These are phyloP conservation scores for Delia radicum DNA, from an alignment of 1,140 invertebrate genomes.

Conservation along the genomic window DNA sequence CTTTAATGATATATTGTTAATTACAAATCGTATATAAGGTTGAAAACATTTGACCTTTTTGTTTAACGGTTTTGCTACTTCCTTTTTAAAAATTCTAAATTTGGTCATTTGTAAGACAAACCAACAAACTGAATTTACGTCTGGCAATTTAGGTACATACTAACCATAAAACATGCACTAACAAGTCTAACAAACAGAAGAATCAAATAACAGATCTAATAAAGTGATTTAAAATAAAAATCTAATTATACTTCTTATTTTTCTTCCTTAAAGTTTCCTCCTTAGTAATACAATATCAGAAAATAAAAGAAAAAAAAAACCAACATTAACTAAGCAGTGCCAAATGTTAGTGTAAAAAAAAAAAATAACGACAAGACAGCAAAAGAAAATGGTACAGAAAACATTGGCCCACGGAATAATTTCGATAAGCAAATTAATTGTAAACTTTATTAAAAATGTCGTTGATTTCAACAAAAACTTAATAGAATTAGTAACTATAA, in stretches of 20 bases:
- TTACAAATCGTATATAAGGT: not conserved
- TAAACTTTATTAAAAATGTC: too few species aligned
- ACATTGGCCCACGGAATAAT: too few species aligned
- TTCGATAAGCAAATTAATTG: too few species aligned
- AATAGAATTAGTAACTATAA: too few species aligned
- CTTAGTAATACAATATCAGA: not conserved
- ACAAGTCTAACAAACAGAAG: not conserved
- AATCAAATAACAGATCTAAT: conserved; percentile 18
- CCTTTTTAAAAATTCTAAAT: not conserved
- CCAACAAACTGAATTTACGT: not conserved
- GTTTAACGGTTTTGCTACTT: not conserved
- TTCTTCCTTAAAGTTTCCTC: not conserved
- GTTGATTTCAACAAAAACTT: too few species aligned
- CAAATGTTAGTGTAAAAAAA: not conserved
- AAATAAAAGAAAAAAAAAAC: not conserved
- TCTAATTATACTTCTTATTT: conserved; percentile 9
- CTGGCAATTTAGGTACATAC: not conserved
- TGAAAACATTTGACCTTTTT: conserved; percentile 20
- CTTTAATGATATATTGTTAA: conserved; percentile 10
- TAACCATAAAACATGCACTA: not conserved
- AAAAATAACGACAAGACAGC: not conserved
- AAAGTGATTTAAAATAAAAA: conserved; percentile 21
- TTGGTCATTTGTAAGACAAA: not conserved
- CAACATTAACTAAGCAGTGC: not conserved
- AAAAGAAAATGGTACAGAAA: not conserved